phyloP scores from a whole-genome alignment of 2,113 vertebrate species.

The Myotis lucifugus region DNA sequence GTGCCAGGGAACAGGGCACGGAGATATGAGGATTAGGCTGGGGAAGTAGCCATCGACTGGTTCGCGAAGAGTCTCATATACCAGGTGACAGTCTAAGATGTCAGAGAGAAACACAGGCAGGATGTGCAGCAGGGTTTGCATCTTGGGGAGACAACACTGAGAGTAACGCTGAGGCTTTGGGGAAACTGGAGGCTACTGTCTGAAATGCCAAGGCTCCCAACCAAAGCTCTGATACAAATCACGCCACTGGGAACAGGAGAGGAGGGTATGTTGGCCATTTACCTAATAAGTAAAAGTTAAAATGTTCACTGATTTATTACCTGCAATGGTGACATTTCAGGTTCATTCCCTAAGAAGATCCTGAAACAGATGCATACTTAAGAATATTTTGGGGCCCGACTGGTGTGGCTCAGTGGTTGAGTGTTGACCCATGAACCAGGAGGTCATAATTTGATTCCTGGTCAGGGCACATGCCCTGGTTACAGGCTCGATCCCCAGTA shows the following conservation, averaged over 20 bases:
- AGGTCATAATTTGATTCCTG: too few species aligned
- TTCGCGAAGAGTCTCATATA: fast-evolving
- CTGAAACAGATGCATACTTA: background rate
- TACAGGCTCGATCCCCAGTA: too few species aligned
- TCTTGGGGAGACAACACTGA: background rate
- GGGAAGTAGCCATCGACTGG: background rate
- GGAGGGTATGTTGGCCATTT: background rate
- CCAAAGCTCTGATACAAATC: background rate
- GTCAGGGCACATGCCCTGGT: too few species aligned
- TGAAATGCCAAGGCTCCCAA: background rate
- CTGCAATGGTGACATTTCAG: background rate
- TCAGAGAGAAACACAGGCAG: background rate
- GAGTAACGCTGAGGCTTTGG: background rate
- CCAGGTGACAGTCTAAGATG: too few species aligned
- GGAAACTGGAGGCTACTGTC: background rate
- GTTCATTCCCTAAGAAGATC: background rate
- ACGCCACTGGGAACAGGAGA: background rate
- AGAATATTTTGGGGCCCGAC: background rate
- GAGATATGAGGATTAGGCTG: background rate
- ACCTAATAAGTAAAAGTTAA: background rate
- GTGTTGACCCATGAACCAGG: too few species aligned
- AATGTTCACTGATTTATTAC: background rate
- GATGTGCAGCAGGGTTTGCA: background rate
- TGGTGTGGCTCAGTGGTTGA: too few species aligned
- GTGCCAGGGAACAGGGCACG: background rate